Evolutionary conservation across 1,140 invertebrate genomes (phyloP), one percentile per base, ranked within the genome.

Genomic region (Hirudo medicinalis): DNA sequence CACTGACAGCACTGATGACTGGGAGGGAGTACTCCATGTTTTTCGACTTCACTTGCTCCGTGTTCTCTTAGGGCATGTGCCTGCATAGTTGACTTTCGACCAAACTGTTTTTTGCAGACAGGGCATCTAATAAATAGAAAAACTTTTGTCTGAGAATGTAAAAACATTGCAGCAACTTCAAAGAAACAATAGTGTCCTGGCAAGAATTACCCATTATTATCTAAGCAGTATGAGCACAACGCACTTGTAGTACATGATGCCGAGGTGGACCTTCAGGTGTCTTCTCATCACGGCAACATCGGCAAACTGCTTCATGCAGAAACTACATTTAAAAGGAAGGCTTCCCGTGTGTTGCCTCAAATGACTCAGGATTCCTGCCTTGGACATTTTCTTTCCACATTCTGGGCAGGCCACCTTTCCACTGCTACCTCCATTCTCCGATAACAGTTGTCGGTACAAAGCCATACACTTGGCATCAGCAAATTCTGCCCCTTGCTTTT

Each of bases 11-110:
- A 70, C 22, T 49, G 40, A 53, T 70, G 69, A 22, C 29, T 22
- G 11, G 36, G 69, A 54, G n/a, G 40, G 5, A 22, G 25, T 6
- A 70, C 43, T 13, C 57, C 57, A 15, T 63, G 57, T 15, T 25
- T 49, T 54, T 49, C 53, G 9, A 49, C 40, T 22, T 36, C 25
- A 15, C 53, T 49, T 13, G 29, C 22, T 54, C 49, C 49, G 29
- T 70, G 69, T 32, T 70, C 69, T 9, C 69, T 36, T 3, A 70
- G 32, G n/a, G 49, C 32, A 43, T 70, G 69, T 36, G 67, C 40
- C 17, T 70, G 22, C 69, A 70, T 25, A 9, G 53, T 49, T 3
- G 53, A 49, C 20, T 49, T 36, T 22, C 69, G 1, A 27, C 53
- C 53, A 27, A 70, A 70, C 43, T 70, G 22, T 27, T 49, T 40